Evolutionary conservation across 2,888 invertebrate species (phyloP), one percentile per base, ranked within the genome.

Genomic region (Imbricaverruca yamaguchii): DNA sequence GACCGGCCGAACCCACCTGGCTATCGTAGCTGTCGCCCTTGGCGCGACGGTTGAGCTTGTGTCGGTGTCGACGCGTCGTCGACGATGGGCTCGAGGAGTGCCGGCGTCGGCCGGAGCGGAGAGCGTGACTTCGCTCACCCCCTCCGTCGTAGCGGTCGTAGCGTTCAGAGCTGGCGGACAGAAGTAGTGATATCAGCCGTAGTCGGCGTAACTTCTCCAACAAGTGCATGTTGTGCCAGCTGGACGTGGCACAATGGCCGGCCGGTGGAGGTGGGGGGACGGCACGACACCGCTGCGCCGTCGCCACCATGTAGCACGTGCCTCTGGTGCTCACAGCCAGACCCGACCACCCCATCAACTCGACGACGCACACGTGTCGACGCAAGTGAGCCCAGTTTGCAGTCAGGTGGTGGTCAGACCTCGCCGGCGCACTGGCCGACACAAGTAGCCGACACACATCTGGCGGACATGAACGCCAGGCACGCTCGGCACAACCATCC

Each of bases 21-120:
- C 74, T 55, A 11, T 74, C 74, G 55, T 21, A 74, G 74, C 74
- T 74, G 74, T 74, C 74, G 53, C 74, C 74, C 55, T 74, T 74
- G 74, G 55, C 74, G 74, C 74, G 74, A 10, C 74, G 74, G 74
- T 74, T 74, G 15, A 74, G 74, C 55, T 55, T 74, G 55, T 23
- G 74, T 18, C 74, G 74, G 74, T 53, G 74, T 1, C 74, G 53
- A 15, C 74, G 74, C 18, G 55, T 18, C 21, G 53, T 21, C 9
- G 53, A 18, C 10, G 53, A 53, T 18, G 74, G 53, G 74, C 74
- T 74, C 21, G 74, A 74, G 15, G 74, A 74, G 74, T 74, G 74
- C 10, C 74, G 53, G 4, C 74, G 74, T 0, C 74, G 74, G 69
- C 69, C 69, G 53, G 74, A 74, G 53, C 74, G 53, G 53, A 55